Evolutionary conservation across 2,888 invertebrate species (phyloP), one percentile per base, ranked within the genome.

Genomic region (Amblyjoppa fuscipennis): DNA sequence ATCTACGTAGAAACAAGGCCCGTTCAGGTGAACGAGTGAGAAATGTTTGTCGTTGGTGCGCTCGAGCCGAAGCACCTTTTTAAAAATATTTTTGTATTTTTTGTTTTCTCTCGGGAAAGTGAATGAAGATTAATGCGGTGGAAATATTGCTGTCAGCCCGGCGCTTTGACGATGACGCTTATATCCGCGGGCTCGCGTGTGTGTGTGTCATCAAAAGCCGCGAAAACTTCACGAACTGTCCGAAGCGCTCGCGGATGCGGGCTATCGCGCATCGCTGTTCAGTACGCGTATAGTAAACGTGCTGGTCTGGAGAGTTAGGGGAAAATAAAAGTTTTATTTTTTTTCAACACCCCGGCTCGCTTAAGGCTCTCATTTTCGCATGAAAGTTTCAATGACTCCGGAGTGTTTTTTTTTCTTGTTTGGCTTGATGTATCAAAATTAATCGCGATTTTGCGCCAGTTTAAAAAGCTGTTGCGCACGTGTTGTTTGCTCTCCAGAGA

Each of bases 371-470:
- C 59, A 5, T 34, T 20, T 16, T 25, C 20, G 66, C n/a, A 34
- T 6, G 66, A 11, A 56, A 70, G 71, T 78, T 78, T 71, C 34
- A 53, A 41, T 3, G 59, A 78, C 69, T 56, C 68, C 5, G 13
- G 41, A 69, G 68, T 78, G 53, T 78, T 78, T 61, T 78, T 68
- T 78, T 68, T 20, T 78, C 69, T 41, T 49, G 75, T 64, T 28
- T 34, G 6, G 49, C 16, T 38, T 7, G 38, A 31, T 64, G 16
- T 38, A 31, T n/a, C 2, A 1, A 13, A 59, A 59, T 25, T 59
- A 59, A 59, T 59, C 28, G 28, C 28, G 28, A 28, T 11, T 59
- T 59, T 11, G 25, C 13, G 4, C 28, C 11, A 13, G 25, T 59
- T 28, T 4, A 0, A 25, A 59, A 28, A 1, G 28, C 59, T 4